Evolutionary conservation across 2,113 vertebrate species (phyloP).

Genomic region (Brachionichthys hirsutus): DNA sequence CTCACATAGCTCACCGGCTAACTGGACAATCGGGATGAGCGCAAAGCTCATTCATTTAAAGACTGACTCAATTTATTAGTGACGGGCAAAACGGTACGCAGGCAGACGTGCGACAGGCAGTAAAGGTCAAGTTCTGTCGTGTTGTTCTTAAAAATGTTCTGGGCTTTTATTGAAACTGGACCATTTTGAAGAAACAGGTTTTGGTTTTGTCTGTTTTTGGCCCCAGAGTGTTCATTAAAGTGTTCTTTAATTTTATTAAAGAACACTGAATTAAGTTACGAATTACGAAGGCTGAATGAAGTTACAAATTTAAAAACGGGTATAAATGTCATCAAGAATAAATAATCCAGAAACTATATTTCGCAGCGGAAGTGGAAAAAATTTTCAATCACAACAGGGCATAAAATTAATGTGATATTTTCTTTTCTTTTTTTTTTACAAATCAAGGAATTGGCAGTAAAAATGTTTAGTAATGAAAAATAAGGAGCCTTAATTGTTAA

Average conservation of each 20-base stretch:
- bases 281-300: background rate
- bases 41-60: slow-evolving; percentile 29
- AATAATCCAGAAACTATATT: background rate
- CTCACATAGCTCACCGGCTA: slow-evolving; percentile 51
- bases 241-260: too few species aligned
- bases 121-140: background rate
- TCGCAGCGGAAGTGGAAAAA: too few species aligned
- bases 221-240: too few species aligned
- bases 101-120: background rate
- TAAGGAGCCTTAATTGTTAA: too few species aligned
- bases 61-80: slow-evolving; percentile 26
- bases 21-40: slow-evolving; percentile 54
- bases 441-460: too few species aligned
- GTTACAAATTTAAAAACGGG: background rate
- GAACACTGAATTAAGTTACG: too few species aligned
- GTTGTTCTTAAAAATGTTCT: slow-evolving; percentile 4
- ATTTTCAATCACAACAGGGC: too few species aligned
- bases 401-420: too few species aligned
- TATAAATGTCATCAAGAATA: background rate
- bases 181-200: background rate
- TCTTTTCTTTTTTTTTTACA: too few species aligned
- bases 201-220: too few species aligned
- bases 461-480: too few species aligned
- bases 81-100: slow-evolving; percentile 1
- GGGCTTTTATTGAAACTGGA: background rate